Base-by-base conservation (phyloP, 2,888 invertebrate species). In the Rhyacophila evoluta region DNA sequence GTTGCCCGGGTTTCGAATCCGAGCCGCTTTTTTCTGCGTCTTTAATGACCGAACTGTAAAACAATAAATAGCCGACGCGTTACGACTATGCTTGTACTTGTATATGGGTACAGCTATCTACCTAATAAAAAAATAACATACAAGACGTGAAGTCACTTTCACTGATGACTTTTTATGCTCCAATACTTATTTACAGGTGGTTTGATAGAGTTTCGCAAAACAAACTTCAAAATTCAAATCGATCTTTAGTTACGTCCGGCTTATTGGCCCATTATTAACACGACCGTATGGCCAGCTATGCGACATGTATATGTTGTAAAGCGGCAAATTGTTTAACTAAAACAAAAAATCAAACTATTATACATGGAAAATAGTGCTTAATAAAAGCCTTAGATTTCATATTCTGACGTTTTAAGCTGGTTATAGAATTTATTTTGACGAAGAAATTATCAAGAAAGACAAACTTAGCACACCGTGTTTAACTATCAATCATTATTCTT, bases 111-210 rank as follows among this genome's bases (percentile, higher is more conserved):
- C 15, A 12, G 5, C 39, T 39, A 55, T 55, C 5, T 8, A 55
- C 19, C 29, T 68, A 74, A 12, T 3, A 29, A 39, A 78, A 67
- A 73, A 76, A 69, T 69, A 29, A n/a, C 27, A 69, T 74, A 77
- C 36, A 74, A 79, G 77, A 73, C 38, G 12, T 41, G 37, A 74
- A 71, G 72, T 70, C 77, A 81, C 81, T 81, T 81, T 81, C 81
- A 81, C 81, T 81, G 81, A 81, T 81, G 79, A 70, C 77, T 81
- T 77, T 41, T 74, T 79, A 74, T 77, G 73, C 71, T 70, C 38
- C n/a, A 29, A n/a, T 28, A 41, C 10, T 41, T 41, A 72, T 33
- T 72, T 72, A 37, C 36, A 72, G 72, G 37, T 72, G 72, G 72
- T 12, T 72, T 25, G 25, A 25, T 36, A 33, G 28, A 69, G 29